Evolutionary conservation across 2,888 invertebrate genomes (phyloP).

Genomic region (Volucella bombylans): DNA sequence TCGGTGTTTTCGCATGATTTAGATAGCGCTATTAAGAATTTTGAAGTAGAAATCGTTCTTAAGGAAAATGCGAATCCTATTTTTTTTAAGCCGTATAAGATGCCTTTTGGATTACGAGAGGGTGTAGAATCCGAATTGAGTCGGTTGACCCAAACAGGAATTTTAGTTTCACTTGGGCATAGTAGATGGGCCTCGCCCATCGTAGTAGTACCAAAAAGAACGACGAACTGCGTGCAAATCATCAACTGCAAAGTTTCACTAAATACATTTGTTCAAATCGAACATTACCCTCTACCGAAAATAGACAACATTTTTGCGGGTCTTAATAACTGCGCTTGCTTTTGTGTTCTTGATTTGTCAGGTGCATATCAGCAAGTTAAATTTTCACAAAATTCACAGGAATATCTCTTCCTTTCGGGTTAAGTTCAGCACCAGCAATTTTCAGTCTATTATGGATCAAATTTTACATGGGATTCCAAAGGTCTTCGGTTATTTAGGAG

Average conservation of each 20-base stretch:
- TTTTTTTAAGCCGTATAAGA: conserved; percentile 15
- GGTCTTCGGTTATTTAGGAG: too few relatives aligned
- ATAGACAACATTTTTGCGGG: conserved; percentile 5
- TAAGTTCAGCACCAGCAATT: conserved; percentile 32
- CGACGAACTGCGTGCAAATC: background rate
- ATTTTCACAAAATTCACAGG: conserved; percentile 30
- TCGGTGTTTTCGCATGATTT: conserved; percentile 18
- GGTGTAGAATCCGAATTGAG: too few relatives aligned
- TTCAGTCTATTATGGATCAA: conserved; percentile 65
- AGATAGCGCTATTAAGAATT: conserved; percentile 1
- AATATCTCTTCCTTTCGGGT: conserved; percentile 40
- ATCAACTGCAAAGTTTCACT: background rate
- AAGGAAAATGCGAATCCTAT: conserved; percentile 18
- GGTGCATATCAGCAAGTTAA: conserved; percentile 48
- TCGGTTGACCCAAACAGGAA: too few relatives aligned
- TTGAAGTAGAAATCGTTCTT: background rate
- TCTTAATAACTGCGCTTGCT: conserved; percentile 5
- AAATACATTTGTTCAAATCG: conserved; percentile 1
- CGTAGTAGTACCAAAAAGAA: conserved; percentile 14
- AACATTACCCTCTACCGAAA: conserved; percentile 6
- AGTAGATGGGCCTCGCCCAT: conserved; percentile 15
- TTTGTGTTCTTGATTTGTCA: conserved; percentile 29
- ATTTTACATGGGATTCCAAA: conserved; percentile 31
- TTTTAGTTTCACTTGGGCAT: background rate
- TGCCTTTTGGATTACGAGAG: background rate